These are phyloP conservation scores for Hypselothyrea guttata DNA, from an alignment of 2,888 invertebrate species.

Conservation along the genomic window DNA sequence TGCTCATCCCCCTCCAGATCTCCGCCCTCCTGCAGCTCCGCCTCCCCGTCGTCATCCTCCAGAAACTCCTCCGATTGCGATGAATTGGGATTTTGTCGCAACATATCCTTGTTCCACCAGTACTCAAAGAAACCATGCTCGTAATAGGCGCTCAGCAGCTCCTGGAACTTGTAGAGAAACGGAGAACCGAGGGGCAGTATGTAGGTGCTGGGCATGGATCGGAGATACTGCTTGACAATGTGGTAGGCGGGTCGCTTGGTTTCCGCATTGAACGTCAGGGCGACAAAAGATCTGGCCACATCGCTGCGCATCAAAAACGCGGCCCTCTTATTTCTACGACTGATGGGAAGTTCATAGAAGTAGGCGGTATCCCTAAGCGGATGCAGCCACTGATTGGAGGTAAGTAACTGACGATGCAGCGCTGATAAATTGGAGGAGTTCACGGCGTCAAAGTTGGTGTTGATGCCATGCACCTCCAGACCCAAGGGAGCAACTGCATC, in stretches of 20 bases:
- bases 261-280: constrained; percentile 60
- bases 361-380: too few species aligned
- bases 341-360: too few species aligned
- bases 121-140: constrained; percentile 71
- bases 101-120: constrained; percentile 57
- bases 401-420: too few species aligned
- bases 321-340: not conserved
- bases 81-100: constrained; percentile 18
- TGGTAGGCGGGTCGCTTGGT: constrained; percentile 66
- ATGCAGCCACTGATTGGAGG: too few species aligned
- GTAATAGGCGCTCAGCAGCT: constrained; percentile 48
- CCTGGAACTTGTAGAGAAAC: constrained; percentile 65
- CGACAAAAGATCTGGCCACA: constrained; percentile 63
- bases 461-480: constrained; percentile 58
- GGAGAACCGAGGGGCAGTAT: constrained; percentile 63
- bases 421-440: not conserved
- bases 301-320: constrained; percentile 65
- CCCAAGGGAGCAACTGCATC: constrained; percentile 47
- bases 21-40: constrained; percentile 8
- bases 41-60: constrained; percentile 25
- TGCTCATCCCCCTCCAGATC: constrained; percentile 33
- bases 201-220: constrained; percentile 64
- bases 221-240: constrained; percentile 71
- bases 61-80: constrained; percentile 42
- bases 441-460: constrained; percentile 47